Evolutionary conservation across 2,113 vertebrate genomes (phyloP).

Genomic region (Eptatretus burgeri): DNA sequence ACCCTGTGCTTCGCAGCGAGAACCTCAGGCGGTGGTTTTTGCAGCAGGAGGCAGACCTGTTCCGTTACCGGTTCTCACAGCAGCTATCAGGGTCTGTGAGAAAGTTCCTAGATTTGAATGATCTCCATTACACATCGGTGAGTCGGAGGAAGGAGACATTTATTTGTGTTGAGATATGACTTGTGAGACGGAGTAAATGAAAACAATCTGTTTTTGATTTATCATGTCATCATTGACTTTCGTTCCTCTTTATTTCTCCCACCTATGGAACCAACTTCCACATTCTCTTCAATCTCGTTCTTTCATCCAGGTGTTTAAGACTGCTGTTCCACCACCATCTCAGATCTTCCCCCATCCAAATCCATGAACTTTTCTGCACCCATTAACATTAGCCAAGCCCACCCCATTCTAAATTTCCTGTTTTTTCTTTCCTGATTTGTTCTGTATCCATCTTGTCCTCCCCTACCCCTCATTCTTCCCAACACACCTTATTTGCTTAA

Average conservation of each 20-base stretch:
- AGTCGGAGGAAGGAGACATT: slow-evolving; percentile 13
- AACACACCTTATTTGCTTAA: too few species aligned
- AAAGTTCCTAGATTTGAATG: slow-evolving; percentile 37
- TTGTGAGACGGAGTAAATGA: not conserved
- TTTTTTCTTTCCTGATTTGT: too few species aligned
- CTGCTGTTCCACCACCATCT: too few species aligned
- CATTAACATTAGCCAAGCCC: too few species aligned
- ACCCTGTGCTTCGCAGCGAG: slow-evolving; percentile 24
- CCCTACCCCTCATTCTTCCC: too few species aligned
- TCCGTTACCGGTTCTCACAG: slow-evolving; percentile 43
- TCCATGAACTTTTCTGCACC: too few species aligned
- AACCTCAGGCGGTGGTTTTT: slow-evolving; percentile 91
- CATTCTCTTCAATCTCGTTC: too few species aligned
- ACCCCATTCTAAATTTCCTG: too few species aligned
- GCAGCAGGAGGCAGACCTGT: slow-evolving; percentile 85
- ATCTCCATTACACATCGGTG: slow-evolving; percentile 49
- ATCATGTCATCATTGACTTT: not conserved
- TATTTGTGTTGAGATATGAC: too few species aligned
- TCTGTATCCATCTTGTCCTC: too few species aligned
- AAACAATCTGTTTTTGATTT: slow-evolving; percentile 5
- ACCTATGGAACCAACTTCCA: not conserved
- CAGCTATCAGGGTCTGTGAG: slow-evolving; percentile 21
- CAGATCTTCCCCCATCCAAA: too few species aligned
- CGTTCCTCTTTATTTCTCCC: not conserved
- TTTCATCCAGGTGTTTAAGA: not conserved